Percentiles rank a stretch among this genome's conserved stretches.
phyloP scores from a whole-genome alignment of 2,797 vertebrate genomes.

The Peromyscus eremicus region DNA sequence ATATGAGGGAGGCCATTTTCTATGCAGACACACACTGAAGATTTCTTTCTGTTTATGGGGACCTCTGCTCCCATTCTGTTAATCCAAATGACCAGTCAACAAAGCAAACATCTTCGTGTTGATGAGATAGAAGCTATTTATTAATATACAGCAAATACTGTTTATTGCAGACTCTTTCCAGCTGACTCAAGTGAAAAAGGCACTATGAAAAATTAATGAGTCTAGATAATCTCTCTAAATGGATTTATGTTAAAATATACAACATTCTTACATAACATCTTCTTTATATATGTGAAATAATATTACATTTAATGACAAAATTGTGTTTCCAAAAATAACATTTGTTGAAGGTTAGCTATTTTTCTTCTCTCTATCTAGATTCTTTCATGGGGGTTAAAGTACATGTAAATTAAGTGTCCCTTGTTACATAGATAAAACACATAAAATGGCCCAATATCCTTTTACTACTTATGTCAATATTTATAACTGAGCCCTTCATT shows the following conservation, averaged over 20 bases:
- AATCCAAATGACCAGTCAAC: neutral
- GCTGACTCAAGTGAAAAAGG: slow-evolving; percentile 93
- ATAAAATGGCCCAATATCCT: slow-evolving; percentile 70
- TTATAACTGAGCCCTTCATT: slow-evolving; percentile 75
- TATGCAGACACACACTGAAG: neutral
- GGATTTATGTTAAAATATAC: slow-evolving; percentile 87
- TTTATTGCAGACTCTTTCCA: slow-evolving; percentile 93
- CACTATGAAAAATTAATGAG: slow-evolving; percentile 92
- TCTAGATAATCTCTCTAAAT: slow-evolving; percentile 88
- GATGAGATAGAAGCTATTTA: slow-evolving; percentile 62
- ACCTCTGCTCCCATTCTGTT: neutral
- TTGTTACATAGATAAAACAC: slow-evolving; percentile 81
- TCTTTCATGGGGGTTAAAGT: slow-evolving; percentile 81
- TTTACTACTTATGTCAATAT: slow-evolving; percentile 77
- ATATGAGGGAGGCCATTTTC: neutral
- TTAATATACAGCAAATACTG: slow-evolving; percentile 88
- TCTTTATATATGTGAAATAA: slow-evolving; percentile 88
- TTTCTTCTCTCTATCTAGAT: slow-evolving; percentile 73
- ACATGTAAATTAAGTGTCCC: slow-evolving; percentile 80
- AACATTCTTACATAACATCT: slow-evolving; percentile 89
- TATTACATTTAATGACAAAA: slow-evolving; percentile 86
- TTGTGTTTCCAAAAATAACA: slow-evolving; percentile 85
- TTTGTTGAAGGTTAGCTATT: slow-evolving; percentile 82
- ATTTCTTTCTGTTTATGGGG: neutral
- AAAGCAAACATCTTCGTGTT: neutral